Evolutionary conservation across 2,888 invertebrate genomes (phyloP).

Genomic region (Aphodius sticticus): DNA sequence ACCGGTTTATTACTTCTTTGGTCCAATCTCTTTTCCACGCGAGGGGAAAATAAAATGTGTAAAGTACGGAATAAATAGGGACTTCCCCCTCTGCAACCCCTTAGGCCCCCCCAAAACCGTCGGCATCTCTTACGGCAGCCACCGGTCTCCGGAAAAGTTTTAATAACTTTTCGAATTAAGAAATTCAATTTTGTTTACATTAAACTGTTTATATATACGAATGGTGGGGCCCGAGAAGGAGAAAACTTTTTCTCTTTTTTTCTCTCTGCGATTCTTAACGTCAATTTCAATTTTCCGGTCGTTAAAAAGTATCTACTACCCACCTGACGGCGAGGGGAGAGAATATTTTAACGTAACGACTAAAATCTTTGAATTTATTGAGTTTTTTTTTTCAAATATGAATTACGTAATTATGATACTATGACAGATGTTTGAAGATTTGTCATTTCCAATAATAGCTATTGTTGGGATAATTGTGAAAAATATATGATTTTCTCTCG

Average conservation of each 20-base stretch:
- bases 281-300: neutral
- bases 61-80: neutral
- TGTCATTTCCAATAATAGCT: no score
- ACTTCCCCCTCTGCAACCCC: neutral
- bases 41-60: neutral
- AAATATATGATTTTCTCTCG: no score
- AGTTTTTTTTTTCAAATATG: no score
- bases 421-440: no score
- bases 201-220: conserved; percentile 10
- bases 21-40: neutral
- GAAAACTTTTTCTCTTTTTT: neutral
- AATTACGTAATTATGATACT: no score
- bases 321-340: no score
- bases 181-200: conserved; percentile 25
- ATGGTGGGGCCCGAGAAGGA: neutral
- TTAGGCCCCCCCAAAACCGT: no score
- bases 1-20: neutral
- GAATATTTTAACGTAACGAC: no score
- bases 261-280: neutral
- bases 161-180: conserved; percentile 35
- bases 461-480: no score
- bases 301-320: neutral
- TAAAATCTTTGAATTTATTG: no score
- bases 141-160: conserved; percentile 30
- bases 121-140: neutral